A percentile compares a stretch with the other conserved stretches of the same genome.
Evolutionary conservation across 1,140 invertebrate genomes (phyloP).

Genomic region (Solen grandis): DNA sequence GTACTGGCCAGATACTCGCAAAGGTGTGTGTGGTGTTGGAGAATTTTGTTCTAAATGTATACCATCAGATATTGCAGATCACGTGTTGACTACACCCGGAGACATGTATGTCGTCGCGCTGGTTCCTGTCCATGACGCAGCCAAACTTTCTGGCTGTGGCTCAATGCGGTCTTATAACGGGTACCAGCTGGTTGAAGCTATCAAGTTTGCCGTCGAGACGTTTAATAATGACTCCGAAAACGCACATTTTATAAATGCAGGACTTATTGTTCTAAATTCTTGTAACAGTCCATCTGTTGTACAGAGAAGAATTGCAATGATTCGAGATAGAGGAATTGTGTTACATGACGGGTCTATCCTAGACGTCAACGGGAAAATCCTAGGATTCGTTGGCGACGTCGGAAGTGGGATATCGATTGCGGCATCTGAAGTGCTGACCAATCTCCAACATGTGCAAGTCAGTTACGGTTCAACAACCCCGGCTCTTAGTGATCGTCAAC

Average conservation of each 20-base stretch:
- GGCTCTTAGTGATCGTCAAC: conserved; percentile 44
- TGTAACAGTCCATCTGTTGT: conserved; percentile 43
- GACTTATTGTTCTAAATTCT: conserved; percentile 34
- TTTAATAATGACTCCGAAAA: neutral
- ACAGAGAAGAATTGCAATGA: conserved; percentile 25
- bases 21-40: conserved; percentile 10
- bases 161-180: neutral
- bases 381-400: conserved; percentile 51
- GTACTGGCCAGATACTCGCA: neutral
- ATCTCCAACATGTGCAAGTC: conserved; percentile 45
- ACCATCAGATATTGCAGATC: conserved; percentile 24
- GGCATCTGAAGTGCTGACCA: conserved; percentile 35
- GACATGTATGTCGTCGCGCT: conserved; percentile 52
- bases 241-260: neutral
- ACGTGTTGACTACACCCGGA: conserved; percentile 29
- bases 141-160: neutral
- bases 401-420: conserved; percentile 50
- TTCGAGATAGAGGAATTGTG: conserved; percentile 10
- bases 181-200: conserved; percentile 16
- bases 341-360: neutral
- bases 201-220: neutral
- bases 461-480: conserved; percentile 56
- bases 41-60: conserved; percentile 22
- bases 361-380: conserved; percentile 9
- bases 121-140: conserved; percentile 2